Evolutionary conservation across 92 coral and sea anemone species (phyloP).

Genomic region (Diadumene lineata): DNA sequence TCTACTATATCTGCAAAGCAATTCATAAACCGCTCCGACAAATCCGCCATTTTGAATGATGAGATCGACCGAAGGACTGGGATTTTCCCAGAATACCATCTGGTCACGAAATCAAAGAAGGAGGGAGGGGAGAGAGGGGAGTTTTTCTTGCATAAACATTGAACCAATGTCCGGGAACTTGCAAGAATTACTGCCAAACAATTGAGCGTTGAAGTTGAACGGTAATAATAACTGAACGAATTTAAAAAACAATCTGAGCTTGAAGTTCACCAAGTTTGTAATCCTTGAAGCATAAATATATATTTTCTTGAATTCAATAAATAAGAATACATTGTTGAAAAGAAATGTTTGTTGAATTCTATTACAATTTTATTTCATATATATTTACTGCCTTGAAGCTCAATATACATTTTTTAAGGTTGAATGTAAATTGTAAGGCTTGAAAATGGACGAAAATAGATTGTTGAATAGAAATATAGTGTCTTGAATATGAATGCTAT

Average conservation of each 20-base stretch:
- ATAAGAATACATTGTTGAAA: no score
- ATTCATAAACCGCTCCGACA: neutral
- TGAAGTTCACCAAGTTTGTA: no score
- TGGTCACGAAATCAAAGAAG: neutral
- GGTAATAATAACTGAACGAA: neutral
- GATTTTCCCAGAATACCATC: neutral
- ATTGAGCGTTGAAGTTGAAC: neutral
- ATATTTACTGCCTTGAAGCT: no score
- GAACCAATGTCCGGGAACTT: neutral
- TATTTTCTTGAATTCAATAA: no score
- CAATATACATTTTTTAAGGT: no score
- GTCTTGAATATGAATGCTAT: no score
- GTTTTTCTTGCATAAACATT: neutral
- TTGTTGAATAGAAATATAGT: no score
- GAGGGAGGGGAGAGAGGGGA: neutral
- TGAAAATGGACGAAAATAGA: no score
- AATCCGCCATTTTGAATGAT: slow-evolving; percentile 12
- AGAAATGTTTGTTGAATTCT: no score
- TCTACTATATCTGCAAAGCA: slow-evolving; percentile 8
- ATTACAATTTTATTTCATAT: no score
- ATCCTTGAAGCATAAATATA: no score
- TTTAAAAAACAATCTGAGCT: neutral
- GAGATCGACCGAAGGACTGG: neutral
- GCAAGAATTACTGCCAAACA: neutral
- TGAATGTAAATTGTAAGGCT: no score